Percentiles rank a stretch among this genome's conserved stretches.
These are phyloP conservation scores for Eupithecia subfuscata DNA, from an alignment of 2,888 invertebrate species.

Conservation along the genomic window DNA sequence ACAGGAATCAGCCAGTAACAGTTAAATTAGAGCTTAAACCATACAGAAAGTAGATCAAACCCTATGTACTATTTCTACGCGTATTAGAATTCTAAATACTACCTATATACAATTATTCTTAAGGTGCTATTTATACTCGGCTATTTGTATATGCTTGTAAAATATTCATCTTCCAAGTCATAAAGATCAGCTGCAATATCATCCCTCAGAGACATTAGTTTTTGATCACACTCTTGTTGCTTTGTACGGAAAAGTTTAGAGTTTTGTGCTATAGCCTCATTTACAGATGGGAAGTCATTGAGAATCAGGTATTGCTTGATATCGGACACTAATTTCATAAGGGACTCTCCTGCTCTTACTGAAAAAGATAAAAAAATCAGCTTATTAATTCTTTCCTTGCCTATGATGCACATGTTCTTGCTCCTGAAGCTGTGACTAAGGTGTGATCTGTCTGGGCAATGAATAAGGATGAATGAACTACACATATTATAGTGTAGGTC, in stretches of 20 bases:
- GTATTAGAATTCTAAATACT: not conserved
- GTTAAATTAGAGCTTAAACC: not conserved
- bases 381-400: not conserved
- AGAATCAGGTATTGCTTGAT: slow-evolving; percentile 98
- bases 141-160: slow-evolving; percentile 92
- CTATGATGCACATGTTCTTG: not conserved
- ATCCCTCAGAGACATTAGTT: slow-evolving; percentile 94
- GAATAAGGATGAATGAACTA: not conserved
- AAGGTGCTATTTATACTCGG: not conserved
- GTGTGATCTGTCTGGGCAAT: not conserved
- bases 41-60: not conserved
- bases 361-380: slow-evolving; percentile 57
- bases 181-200: slow-evolving; percentile 97
- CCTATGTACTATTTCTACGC: not conserved
- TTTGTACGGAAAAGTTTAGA: slow-evolving; percentile 94
- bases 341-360: slow-evolving; percentile 97
- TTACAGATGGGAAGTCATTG: slow-evolving; percentile 99
- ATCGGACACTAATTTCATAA: slow-evolving; percentile 98
- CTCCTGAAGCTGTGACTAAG: not conserved
- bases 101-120: not conserved
- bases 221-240: slow-evolving; percentile 96
- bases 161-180: slow-evolving; percentile 97
- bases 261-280: slow-evolving; percentile 97
- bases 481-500: not conserved
- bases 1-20: not conserved